A percentile compares a stretch with the other conserved stretches of the same genome.
These are phyloP conservation scores for Colostygia pectinataria DNA, from an alignment of 2,888 invertebrate species.

Conservation along the genomic window DNA sequence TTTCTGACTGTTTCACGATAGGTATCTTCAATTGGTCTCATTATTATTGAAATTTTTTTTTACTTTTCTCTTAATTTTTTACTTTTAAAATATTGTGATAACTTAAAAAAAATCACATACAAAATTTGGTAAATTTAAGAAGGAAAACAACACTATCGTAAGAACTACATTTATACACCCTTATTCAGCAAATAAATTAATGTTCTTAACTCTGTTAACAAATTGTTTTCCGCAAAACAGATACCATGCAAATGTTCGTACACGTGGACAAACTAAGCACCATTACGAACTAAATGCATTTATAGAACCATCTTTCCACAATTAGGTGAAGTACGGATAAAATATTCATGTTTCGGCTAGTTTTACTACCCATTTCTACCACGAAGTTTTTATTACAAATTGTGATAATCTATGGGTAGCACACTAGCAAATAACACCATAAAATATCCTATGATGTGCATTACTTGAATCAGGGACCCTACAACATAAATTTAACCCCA, in stretches of 20 bases:
- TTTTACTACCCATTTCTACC: conserved; percentile 11
- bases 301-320: conserved; percentile 14
- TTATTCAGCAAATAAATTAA: no score
- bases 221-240: no score
- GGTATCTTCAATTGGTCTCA: no score
- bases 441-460: conserved; percentile 30
- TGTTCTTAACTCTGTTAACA: no score
- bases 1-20: no score
- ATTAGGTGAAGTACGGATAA: conserved; percentile 9
- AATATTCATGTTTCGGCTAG: conserved; percentile 29
- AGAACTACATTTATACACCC: no score
- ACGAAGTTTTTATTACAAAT: conserved; percentile 7
- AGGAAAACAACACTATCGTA: no score
- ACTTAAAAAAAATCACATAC: background rate
- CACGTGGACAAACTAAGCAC: conserved; percentile 18
- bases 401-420: conserved; percentile 12
- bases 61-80: no score
- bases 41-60: no score
- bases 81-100: background rate
- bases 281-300: conserved; percentile 26
- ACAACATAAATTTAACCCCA: conserved; percentile 22
- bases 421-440: conserved; percentile 21
- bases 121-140: no score
- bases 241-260: background rate
- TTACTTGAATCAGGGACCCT: conserved; percentile 22